Base-by-base conservation (phyloP, 2,888 invertebrate genomes). In the Clostera curtula region DNA sequence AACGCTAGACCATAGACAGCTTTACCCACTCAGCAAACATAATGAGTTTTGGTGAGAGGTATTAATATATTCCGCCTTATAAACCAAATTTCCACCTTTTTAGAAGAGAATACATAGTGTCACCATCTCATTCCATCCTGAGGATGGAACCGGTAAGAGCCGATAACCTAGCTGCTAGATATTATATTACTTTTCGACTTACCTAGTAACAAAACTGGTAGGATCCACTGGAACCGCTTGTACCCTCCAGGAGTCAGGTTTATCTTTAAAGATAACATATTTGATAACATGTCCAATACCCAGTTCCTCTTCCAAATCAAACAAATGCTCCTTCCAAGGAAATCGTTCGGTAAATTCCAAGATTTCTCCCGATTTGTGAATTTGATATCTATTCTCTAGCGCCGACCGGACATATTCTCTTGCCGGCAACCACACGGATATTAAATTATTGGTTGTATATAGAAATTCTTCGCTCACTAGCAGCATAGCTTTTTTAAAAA, bases 261-360 rank as follows among this genome's bases (percentile, higher is more conserved):
- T 75, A 54, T 92, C 92, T 24, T 85, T 63, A 57, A 91, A 97
- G 19, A 96, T 59, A 0, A 89, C 88, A 76, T 89, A 93, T 57
- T 93, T 92, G 2, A 93, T 85, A 20, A 85, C 60, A 3, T 88
- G 86, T 3, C 83, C 76, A 4, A 93, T 69, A 0, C 82, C 80
- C 49, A 89, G 62, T 56, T 93, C 92, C 31, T 87, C 85, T 79
- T 99, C 98, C 27, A 98, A 60, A 21, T 88, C 86, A 51, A 90
- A 90, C 24, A 98, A 80, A 69, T 98, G 97, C 29, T 93, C 91
- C 57, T 95, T 95, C 97, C 97, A 99, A 0, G 98, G 97, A 52
- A 91, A 90, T 3, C 88, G 79, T 27, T 88, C 87, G 0, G 65
- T 67, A 5, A 99, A 83, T 41, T 89, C 82, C 0, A 98, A 69